Percentiles rank a stretch among this genome's conserved stretches.
Evolutionary conservation across 2,113 vertebrate genomes (phyloP).

Genomic region (Phrynocephalus versicolor): DNA sequence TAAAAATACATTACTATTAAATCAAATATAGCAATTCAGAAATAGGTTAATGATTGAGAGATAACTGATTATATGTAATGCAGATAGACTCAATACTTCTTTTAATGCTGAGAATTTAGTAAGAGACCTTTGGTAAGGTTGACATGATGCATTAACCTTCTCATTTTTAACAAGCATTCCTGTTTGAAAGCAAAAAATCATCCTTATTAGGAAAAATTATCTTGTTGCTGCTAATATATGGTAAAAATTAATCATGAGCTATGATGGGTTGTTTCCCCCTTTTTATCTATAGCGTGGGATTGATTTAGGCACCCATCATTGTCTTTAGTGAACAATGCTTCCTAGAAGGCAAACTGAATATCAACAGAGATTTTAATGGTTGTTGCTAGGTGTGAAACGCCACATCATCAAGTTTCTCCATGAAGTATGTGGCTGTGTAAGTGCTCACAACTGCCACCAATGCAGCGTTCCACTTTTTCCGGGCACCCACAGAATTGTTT

Average conservation of each 20-base stretch:
- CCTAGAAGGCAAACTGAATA: no score
- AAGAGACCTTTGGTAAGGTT: background rate
- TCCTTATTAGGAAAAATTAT: background rate
- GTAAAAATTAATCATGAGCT: background rate
- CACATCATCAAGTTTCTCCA: no score
- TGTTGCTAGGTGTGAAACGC: no score
- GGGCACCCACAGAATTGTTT: no score
- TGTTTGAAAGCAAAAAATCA: background rate
- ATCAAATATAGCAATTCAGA: background rate
- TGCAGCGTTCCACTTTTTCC: no score
- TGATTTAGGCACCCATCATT: no score
- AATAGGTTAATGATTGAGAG: background rate
- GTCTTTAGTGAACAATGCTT: no score
- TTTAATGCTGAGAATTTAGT: constrained; percentile 1
- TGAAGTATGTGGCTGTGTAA: no score
- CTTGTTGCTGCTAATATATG: background rate
- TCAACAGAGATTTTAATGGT: no score
- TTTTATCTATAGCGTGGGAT: no score
- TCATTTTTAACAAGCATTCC: background rate
- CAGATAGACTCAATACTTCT: background rate
- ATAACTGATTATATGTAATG: background rate
- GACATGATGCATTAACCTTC: background rate
- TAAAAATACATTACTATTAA: background rate
- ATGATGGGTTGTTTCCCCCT: background rate
- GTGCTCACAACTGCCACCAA: no score